Base-by-base conservation (phyloP, 2,113 vertebrate genomes). In the Callaeas wilsoni region DNA sequence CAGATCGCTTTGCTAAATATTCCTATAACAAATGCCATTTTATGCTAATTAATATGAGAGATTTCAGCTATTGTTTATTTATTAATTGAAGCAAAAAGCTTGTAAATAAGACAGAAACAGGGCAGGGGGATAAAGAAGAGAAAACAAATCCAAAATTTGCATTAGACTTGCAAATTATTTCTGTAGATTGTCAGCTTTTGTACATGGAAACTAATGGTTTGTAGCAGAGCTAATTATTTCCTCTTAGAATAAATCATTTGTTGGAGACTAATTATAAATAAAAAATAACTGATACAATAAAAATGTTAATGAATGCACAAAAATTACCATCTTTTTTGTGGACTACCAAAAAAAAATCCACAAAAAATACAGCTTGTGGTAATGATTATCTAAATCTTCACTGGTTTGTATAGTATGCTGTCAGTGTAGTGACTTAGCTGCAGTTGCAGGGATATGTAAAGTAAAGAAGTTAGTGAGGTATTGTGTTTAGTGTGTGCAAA, bases 81-180 rank as follows among this genome's bases (percentile, higher is more conserved):
- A 97, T 94, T 96, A 95, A 93, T 97, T 97, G 85, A 95, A 65
- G 89, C 33, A 86, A 97, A 88, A 92, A 12, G 14, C 70, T 80
- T 91, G 57, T 93, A 97, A 97, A 97, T 95, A 96, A 96, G 86
- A 90, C 77, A 96, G 57, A 91, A 93, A 46, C 23, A 95, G 74
- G 68, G 63, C 87, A 95, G 39, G 30, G 44, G 52, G 10, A 63
- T 70, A 52, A 14, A 9, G 44, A 64, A 68, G 16, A 79, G 55
- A 12, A 65, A 76, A 87, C 32, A 69, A 39, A 32, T 33, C 18
- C 13, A 78, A 77, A 70, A 7, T 59, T 95, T 89, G 10, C 33
- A 91, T 97, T 96, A 97, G 60, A 95, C 73, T 97, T 97, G 63
- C 35, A 97, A 96, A 97, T 97, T 97, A 69, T 74, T 91, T 94